Evolutionary conservation across 1,140 invertebrate species (phyloP), one percentile per base, ranked within the genome.

Genomic region (Drosophila nigrodunni): DNA sequence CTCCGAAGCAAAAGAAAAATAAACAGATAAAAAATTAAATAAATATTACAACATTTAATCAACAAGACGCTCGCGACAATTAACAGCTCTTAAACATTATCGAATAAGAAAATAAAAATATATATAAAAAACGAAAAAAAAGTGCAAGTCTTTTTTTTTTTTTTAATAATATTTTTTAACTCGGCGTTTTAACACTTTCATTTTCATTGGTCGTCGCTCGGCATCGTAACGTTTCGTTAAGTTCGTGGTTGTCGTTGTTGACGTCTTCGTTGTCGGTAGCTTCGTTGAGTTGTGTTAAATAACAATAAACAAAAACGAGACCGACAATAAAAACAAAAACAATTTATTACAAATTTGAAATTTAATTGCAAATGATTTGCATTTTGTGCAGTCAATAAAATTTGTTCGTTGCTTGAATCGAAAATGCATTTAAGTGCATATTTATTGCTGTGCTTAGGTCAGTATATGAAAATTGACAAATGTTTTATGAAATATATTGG

Each of bases 261-360:
- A 61, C 25, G 62, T n/a, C 35, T 13, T 13, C 13, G 61, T 43
- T 57, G 67, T 30, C 11, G 18, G 30, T 44, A 47, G 61, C 64
- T 79, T 88, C 83, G 83, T 87, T 69, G 18, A 88, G 80, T 83
- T 25, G 80, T 74, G 80, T 87, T 87, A 80, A 87, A 87, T 87
- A 87, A 87, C 82, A 83, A 76, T 79, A 88, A 88, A 78, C 83
- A 88, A 82, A 80, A 78, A 54, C 59, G 21, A 64, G 37, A 64
- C 18, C 64, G 81, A 72, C 73, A 47, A 61, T 49, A 62, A 77
- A 55, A 80, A 71, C 52, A 62, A 67, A 61, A 10, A 10, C 44
- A 8, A 25, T 39, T 46, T 46, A 41, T n/a, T 2, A 55, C 11
- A 55, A 60, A 25, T 18, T 9, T 10, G 41, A 15, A 74, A 66